phyloP scores from a whole-genome alignment of 2,888 invertebrate genomes.

The Timema podura region DNA sequence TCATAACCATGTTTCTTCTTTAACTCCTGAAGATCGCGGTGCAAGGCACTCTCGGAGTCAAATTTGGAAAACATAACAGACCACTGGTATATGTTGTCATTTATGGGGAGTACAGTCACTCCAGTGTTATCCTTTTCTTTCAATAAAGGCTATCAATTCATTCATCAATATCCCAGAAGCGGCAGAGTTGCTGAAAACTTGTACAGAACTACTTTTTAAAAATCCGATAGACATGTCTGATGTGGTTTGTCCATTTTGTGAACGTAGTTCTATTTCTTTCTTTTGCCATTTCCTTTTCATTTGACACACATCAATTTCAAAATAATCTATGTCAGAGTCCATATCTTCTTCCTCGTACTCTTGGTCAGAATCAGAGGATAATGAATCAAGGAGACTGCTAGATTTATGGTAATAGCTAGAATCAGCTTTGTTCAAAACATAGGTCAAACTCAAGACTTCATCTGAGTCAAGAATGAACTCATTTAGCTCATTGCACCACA shows the following conservation, averaged over 20 bases:
- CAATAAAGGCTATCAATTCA: conserved; percentile 42
- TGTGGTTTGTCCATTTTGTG: conserved; percentile 30
- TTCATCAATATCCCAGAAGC: conserved; percentile 43
- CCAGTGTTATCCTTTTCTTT: conserved; percentile 36
- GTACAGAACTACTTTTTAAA: conserved; percentile 34
- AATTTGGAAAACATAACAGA: conserved; percentile 40
- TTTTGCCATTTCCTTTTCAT: conserved; percentile 32
- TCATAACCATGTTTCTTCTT: conserved; percentile 39
- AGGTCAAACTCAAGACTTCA: conserved; percentile 23
- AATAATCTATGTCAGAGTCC: conserved; percentile 27
- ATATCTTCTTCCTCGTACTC: conserved; percentile 23
- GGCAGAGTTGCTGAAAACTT: conserved; percentile 42
- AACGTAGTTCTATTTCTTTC: conserved; percentile 32
- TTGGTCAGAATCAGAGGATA: conserved; percentile 24
- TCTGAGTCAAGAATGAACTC: conserved; percentile 32
- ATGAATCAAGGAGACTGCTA: conserved; percentile 20
- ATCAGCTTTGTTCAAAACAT: conserved; percentile 29
- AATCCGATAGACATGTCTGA: conserved; percentile 31
- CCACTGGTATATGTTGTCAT: conserved; percentile 44
- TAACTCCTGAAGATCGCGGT: conserved; percentile 38
- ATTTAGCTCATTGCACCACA: conserved; percentile 34
- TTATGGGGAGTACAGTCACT: conserved; percentile 41
- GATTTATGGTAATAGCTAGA: conserved; percentile 23
- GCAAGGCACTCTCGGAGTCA: conserved; percentile 34
- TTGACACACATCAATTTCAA: conserved; percentile 27